These are phyloP conservation scores for Clinocottus analis DNA, from an alignment of 2,113 vertebrate genomes.

Conservation along the genomic window DNA sequence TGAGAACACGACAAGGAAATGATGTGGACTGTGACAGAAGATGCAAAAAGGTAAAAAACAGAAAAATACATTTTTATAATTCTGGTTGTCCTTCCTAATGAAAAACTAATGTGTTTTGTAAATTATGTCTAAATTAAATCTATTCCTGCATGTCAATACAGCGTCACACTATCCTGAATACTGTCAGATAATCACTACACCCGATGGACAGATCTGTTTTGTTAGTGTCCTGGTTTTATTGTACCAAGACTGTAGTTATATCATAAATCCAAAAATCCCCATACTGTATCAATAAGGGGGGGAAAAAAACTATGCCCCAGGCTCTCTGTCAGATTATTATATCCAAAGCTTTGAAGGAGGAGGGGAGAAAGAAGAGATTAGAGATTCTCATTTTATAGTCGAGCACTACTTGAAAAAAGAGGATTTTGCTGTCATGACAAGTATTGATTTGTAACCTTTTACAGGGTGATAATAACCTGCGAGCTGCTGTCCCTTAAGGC, in stretches of 20 bases:
- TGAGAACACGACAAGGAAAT: background rate
- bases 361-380: constrained; percentile 58
- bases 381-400: constrained; percentile 61
- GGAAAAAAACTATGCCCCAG: constrained; percentile 21
- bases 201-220: constrained; percentile 44
- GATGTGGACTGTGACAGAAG: background rate
- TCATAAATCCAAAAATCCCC: constrained; percentile 56
- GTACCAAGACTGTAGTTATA: constrained; percentile 52
- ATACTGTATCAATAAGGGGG: constrained; percentile 33
- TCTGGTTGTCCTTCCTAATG: constrained; percentile 10
- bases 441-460: constrained; percentile 75
- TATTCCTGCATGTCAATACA: constrained; percentile 2
- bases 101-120: constrained; percentile 18
- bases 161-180: constrained; percentile 4
- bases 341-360: constrained; percentile 42
- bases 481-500: constrained; percentile 50
- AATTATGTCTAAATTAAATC: constrained; percentile 16
- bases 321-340: constrained; percentile 65
- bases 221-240: constrained; percentile 40
- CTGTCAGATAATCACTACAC: constrained; percentile 39
- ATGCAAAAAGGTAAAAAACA: background rate
- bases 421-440: constrained; percentile 54
- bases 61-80: constrained; percentile 6
- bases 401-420: constrained; percentile 50
- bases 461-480: constrained; percentile 54